A percentile compares a stretch with the other conserved stretches of the same genome.
Evolutionary conservation across 1,140 invertebrate species (phyloP).

Genomic region (Mizuhopecten yessoensis): DNA sequence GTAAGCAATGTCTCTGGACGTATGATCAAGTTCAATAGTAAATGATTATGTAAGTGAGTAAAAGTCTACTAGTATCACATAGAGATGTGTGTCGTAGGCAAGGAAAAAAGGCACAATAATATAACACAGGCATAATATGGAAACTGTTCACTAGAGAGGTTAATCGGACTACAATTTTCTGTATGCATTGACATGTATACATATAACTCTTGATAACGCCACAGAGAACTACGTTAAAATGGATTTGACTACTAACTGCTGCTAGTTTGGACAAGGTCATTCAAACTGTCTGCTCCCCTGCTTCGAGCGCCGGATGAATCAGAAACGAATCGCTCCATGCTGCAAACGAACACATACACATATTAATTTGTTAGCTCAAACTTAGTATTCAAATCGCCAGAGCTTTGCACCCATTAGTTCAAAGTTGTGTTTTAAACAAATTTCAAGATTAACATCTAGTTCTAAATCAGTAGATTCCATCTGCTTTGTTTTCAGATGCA

Average conservation of each 20-base stretch:
- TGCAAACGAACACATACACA: neutral
- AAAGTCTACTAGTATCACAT: constrained; percentile 39
- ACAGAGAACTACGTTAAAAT: constrained; percentile 15
- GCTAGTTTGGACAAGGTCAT: neutral
- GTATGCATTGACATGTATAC: constrained; percentile 13
- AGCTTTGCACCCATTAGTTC: too few species aligned
- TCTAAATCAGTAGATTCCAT: too few species aligned
- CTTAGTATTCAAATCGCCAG: neutral
- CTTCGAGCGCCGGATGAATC: neutral
- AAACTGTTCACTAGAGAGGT: neutral
- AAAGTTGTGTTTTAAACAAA: too few species aligned
- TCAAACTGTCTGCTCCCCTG: neutral
- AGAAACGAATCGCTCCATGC: neutral
- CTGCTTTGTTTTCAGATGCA: too few species aligned
- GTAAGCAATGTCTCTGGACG: constrained; percentile 37
- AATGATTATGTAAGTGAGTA: constrained; percentile 16
- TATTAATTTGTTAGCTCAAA: neutral
- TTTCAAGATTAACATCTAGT: neutral
- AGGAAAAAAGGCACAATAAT: constrained; percentile 39
- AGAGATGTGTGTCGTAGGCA: constrained; percentile 31
- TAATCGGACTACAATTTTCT: constrained; percentile 34
- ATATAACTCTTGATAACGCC: neutral
- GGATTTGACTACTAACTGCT: neutral
- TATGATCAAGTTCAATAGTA: neutral
- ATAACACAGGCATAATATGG: constrained; percentile 19